Conservation (phyloP, 2,888 invertebrate species). For the Drosophila cognata region DNA sequence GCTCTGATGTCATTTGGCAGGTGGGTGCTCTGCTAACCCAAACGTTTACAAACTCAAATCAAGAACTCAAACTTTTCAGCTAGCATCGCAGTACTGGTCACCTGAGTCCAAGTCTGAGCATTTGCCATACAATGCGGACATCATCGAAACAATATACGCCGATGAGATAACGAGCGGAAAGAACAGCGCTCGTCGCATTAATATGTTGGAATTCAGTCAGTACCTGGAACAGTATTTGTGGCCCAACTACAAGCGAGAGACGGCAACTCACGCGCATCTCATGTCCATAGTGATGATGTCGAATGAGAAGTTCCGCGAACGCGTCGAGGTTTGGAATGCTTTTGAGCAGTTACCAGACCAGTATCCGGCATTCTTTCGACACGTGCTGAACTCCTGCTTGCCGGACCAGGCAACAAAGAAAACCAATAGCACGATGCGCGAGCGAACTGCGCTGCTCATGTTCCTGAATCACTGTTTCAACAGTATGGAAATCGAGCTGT, state of each 20-base stretch:
- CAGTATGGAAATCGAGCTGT: constrained; percentile 97
- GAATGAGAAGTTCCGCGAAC: constrained; percentile 98
- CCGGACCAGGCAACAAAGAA: constrained; percentile 73
- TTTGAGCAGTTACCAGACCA: constrained; percentile 92
- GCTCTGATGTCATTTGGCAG: constrained; percentile 94
- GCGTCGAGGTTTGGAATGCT: constrained; percentile 98
- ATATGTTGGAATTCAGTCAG: constrained; percentile 98
- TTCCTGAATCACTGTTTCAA: constrained; percentile 99
- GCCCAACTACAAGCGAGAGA: constrained; percentile 94
- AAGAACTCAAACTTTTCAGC: constrained; percentile 85
- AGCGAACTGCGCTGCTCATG: constrained; percentile 94
- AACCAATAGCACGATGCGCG: constrained; percentile 84
- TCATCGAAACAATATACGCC: constrained; percentile 95
- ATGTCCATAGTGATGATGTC: constrained; percentile 99
- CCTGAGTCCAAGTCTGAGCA: constrained; percentile 91
- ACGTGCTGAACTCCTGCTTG: constrained; percentile 91
- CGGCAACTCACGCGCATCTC: constrained; percentile 93
- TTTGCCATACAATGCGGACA: constrained; percentile 90
- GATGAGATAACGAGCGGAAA: constrained; percentile 94
- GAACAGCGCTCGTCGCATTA: constrained; percentile 94
- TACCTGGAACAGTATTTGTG: constrained; percentile 98
- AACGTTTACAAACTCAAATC: constrained; percentile 32
- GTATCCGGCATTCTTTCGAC: constrained; percentile 93
- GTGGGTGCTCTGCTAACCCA: constrained; percentile 85
- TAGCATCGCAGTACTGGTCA: constrained; percentile 97